A percentile compares a stretch with the other conserved stretches of the same genome.
Conservation (phyloP, 2,888 invertebrate species). For the Hylaea fasciaria region DNA sequence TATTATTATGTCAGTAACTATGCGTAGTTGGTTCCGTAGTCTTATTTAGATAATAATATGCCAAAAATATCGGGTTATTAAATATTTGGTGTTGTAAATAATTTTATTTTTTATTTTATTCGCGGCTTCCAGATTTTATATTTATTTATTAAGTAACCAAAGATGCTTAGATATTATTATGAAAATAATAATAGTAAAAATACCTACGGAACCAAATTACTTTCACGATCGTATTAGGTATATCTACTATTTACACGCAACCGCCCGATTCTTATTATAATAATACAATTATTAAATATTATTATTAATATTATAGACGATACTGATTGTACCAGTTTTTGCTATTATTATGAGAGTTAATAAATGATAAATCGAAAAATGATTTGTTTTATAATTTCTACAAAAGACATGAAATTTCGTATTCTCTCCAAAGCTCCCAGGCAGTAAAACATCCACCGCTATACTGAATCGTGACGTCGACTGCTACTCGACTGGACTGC, state of each 20-base stretch:
- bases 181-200: background rate
- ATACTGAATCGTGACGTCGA: no score
- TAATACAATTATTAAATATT: slow-evolving; percentile 33
- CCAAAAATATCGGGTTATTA: background rate
- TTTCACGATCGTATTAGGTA: slow-evolving; percentile 13
- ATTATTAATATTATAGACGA: slow-evolving; percentile 49
- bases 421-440: no score
- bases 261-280: slow-evolving; percentile 34
- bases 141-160: slow-evolving; percentile 19
- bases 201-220: slow-evolving; percentile 16
- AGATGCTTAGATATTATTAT: slow-evolving; percentile 13
- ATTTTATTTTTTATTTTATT: background rate
- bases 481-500: no score
- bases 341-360: slow-evolving; percentile 46
- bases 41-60: slow-evolving; percentile 16
- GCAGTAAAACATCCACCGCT: no score
- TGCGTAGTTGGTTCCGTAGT: slow-evolving; percentile 16
- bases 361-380: slow-evolving; percentile 38
- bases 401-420: no score
- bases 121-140: slow-evolving; percentile 4
- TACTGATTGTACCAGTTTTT: slow-evolving; percentile 50
- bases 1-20: slow-evolving; percentile 26
- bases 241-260: slow-evolving; percentile 18
- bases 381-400: slow-evolving; percentile 9
- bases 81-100: slow-evolving; percentile 4